Conservation (phyloP, 2,113 vertebrate species). For the Heterochromis multidens region DNA sequence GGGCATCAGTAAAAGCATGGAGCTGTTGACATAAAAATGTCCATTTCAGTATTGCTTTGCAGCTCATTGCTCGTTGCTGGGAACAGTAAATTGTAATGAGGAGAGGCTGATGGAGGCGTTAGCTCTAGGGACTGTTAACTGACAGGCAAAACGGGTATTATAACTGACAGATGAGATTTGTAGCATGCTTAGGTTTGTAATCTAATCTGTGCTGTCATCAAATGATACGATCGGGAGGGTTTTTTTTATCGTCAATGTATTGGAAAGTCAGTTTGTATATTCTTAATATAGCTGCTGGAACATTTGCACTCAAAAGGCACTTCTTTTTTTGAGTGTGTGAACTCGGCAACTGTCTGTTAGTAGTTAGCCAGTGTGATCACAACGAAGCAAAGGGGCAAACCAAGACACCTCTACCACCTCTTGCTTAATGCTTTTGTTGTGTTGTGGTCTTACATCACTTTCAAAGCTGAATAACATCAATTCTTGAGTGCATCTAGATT, state of each 20-base stretch:
- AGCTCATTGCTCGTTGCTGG: conserved; percentile 51
- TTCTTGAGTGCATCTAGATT: neutral
- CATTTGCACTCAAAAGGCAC: neutral
- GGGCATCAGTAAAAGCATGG: conserved; percentile 51
- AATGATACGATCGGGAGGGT: conserved; percentile 4
- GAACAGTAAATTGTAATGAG: conserved; percentile 67
- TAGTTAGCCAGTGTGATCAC: neutral
- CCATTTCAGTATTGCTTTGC: conserved; percentile 56
- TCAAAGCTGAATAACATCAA: neutral
- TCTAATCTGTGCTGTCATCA: conserved; percentile 45
- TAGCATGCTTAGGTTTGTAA: conserved; percentile 47
- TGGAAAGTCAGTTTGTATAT: conserved; percentile 7
- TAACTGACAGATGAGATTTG: conserved; percentile 60
- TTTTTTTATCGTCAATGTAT: conserved; percentile 15
- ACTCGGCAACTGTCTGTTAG: neutral
- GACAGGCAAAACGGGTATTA: conserved; percentile 53
- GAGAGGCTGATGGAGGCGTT: conserved; percentile 57
- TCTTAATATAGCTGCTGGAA: neutral
- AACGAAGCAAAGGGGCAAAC: neutral
- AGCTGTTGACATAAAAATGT: conserved; percentile 66
- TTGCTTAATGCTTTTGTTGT: neutral
- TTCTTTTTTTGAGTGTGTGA: neutral
- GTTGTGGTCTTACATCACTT: neutral
- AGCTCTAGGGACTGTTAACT: conserved; percentile 61
- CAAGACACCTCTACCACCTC: neutral